Evolutionary conservation across 2,113 vertebrate species (phyloP).

Genomic region (Pangasianodon hypophthalmus): DNA sequence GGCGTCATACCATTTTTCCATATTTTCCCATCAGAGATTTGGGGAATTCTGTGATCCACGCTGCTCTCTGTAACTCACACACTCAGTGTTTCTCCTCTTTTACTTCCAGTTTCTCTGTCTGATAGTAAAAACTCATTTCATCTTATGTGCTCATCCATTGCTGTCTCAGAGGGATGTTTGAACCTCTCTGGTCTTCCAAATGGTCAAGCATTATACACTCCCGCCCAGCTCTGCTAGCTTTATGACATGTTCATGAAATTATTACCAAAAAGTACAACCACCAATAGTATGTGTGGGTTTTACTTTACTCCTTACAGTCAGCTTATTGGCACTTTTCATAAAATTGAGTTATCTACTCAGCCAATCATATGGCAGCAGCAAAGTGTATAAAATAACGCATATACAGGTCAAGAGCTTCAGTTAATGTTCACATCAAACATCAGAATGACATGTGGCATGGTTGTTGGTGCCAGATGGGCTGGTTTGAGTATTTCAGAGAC

Average conservation of each 20-base stretch:
- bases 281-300: not conserved
- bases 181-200: constrained; percentile 29
- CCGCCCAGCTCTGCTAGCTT: constrained; percentile 37
- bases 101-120: constrained; percentile 46
- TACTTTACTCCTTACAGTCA: not conserved
- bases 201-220: constrained; percentile 37
- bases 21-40: not conserved
- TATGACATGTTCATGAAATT: not conserved
- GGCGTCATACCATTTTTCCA: not conserved
- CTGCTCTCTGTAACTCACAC: not conserved
- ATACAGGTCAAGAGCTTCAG: not conserved
- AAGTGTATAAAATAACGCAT: not conserved
- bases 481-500: not conserved
- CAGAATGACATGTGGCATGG: too few relatives aligned
- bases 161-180: constrained; percentile 34
- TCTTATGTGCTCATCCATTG: constrained; percentile 43
- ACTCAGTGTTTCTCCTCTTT: constrained; percentile 37
- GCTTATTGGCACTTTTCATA: not conserved
- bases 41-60: not conserved
- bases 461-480: not conserved
- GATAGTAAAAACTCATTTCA: constrained; percentile 49
- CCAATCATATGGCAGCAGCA: not conserved
- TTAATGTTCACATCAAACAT: not conserved
- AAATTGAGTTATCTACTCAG: not conserved
- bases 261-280: not conserved